Evolutionary conservation across 2,888 invertebrate species (phyloP), one percentile per base, ranked within the genome.

Genomic region (Pollenia angustigena): DNA sequence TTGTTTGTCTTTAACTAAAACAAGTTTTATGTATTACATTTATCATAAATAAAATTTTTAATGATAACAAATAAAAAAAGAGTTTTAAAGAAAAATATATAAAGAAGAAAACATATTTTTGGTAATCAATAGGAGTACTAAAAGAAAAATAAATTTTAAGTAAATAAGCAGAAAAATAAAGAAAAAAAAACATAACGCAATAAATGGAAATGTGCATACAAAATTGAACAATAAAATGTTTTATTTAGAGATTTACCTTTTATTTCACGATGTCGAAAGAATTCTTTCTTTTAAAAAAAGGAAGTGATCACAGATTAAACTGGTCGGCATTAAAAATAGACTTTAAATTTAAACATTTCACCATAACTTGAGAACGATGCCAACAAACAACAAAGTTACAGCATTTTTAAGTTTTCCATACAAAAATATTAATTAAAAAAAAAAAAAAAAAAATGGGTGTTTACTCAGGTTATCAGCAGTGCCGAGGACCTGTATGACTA

Each of bases 151-250:
- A 87, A 72, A 86, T 80, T 86, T 86, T 87, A 83, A 83, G 85
- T 71, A 64, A 81, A 68, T 48, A 62, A 78, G 76, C 40, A 52
- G 72, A 64, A 86, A 75, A 78, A 58, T 84, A 71, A 44, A 44
- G 74, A 75, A 72, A 50, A 88, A 78, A 85, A 88, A 88, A 82
- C 88, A 88, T 89, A 84, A 79, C 82, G 84, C 89, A 89, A 89
- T 89, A 89, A 89, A 88, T 87, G 88, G 88, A 90, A 87, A 88
- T 91, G 87, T 90, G 92, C 90, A 92, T 91, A 90, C 89, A 90
- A 90, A 91, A 75, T 58, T 64, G 46, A 18, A 46, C 52, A 62
- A 12, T 89, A 89, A 89, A 89, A 88, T 87, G 76, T 87, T 88
- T 85, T 60, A 62, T 78, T 79, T 81, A 62, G 1, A 32, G 32